These are phyloP conservation scores for Eulemur albifrons DNA, from an alignment of 2,797 vertebrate species.

Conservation along the genomic window DNA sequence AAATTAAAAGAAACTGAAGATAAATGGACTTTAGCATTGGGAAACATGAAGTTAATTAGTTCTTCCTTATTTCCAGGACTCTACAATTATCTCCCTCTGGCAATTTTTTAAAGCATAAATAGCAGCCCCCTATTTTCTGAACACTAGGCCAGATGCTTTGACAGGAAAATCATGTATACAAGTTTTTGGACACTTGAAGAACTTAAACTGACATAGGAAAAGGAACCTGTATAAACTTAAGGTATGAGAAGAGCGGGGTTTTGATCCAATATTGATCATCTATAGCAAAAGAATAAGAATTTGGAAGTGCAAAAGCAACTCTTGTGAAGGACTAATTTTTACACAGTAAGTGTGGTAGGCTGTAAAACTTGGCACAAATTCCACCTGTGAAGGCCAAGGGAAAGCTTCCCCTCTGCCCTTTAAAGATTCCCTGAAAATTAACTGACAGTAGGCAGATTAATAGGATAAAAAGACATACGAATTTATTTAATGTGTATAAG, in stretches of 20 bases:
- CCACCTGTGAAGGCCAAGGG: not conserved
- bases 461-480: not conserved
- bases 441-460: not conserved
- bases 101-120: conserved; percentile 23
- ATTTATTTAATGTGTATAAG: not conserved
- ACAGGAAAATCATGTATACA: not conserved
- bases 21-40: conserved; percentile 21
- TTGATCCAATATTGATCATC: not conserved
- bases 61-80: conserved; percentile 22
- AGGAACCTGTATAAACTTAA: not conserved
- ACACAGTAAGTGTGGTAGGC: not conserved
- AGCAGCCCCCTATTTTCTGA: not conserved
- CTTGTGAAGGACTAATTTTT: not conserved
- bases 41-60: conserved; percentile 43
- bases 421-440: not conserved
- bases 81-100: not conserved
- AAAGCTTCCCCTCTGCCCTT: not conserved
- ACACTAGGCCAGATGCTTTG: not conserved
- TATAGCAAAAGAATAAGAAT: not conserved
- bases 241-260: not conserved
- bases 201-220: not conserved
- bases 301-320: not conserved
- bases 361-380: not conserved
- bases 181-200: not conserved
- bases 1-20: conserved; percentile 45